Evolutionary conservation across 2,797 vertebrate genomes (phyloP).

Genomic region (Pipistrellus nathusii): DNA sequence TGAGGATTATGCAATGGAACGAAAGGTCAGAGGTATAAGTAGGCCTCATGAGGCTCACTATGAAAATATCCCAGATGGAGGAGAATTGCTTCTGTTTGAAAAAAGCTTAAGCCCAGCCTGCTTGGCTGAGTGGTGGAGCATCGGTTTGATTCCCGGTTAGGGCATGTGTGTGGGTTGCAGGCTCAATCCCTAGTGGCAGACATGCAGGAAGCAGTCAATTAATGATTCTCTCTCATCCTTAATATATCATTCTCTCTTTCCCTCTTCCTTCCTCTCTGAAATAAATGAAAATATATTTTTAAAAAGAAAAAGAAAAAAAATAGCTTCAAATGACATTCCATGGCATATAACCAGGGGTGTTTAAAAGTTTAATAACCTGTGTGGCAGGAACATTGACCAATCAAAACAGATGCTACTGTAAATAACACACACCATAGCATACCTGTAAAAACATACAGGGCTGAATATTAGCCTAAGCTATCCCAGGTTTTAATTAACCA

Average conservation of each 20-base stretch:
- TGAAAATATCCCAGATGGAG: not conserved
- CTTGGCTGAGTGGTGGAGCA: no score
- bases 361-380: not conserved
- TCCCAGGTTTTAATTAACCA: not conserved
- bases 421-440: not conserved
- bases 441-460: not conserved
- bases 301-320: not conserved
- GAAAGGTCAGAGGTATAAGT: not conserved
- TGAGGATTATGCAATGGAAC: not conserved
- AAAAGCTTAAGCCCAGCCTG: not conserved
- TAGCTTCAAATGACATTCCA: not conserved
- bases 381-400: not conserved
- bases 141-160: no score
- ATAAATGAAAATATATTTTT: no score
- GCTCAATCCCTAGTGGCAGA: no score
- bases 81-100: not conserved
- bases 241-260: no score
- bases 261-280: no score
- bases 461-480: not conserved
- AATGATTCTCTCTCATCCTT: no score
- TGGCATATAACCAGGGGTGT: not conserved
- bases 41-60: not conserved
- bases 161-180: no score
- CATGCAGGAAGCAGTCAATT: no score
- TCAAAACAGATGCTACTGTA: not conserved